Evolutionary conservation across 2,888 invertebrate genomes (phyloP), one percentile per base, ranked within the genome.

Genomic region (Drosophila kanekoi): DNA sequence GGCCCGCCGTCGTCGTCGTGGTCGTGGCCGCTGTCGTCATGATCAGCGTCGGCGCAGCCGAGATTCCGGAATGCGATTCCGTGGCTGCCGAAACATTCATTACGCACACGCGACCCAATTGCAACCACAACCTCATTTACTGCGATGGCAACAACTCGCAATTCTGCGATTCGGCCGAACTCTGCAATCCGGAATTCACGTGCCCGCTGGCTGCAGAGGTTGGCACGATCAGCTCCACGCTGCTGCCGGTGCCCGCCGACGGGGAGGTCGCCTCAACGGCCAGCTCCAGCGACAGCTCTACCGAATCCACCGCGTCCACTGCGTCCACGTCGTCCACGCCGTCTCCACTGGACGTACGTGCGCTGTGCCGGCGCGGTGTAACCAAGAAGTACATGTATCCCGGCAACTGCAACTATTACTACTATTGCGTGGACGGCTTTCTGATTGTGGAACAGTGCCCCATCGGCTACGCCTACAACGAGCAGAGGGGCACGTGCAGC

Each of bases 361-460:
- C 61, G 1, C 20, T 41, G 18, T 86, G 86, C 49, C 69, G 35
- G 3, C 69, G 44, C 3, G 86, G 88, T 1, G 60, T 86, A 4
- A 85, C 75, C 40, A 32, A 49, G 4, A 79, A 84, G 51, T 82
- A 69, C 33, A 60, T 40, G 13, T 87, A 88, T 61, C 79, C 87
- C 10, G 61, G 63, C 4, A 88, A 87, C 20, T 84, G 79, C 44
- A 86, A 87, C 37, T 88, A 87, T 16, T 87, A 77, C 48, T 87
- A 72, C 16, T 66, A 79, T 58, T 87, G 86, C 28, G 41, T 87
- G 3, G 71, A 84, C 35, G 86, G 86, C 1, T 82, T 66, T 61
- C 74, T 89, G 23, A 56, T 90, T 5, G 80, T 91, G 28, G 90
- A 87, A 43, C 87, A 89, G 49, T 91, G 91, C 62, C 91, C 91